Conservation (phyloP, 1,140 invertebrate species). For the Camponotus floridanus region DNA sequence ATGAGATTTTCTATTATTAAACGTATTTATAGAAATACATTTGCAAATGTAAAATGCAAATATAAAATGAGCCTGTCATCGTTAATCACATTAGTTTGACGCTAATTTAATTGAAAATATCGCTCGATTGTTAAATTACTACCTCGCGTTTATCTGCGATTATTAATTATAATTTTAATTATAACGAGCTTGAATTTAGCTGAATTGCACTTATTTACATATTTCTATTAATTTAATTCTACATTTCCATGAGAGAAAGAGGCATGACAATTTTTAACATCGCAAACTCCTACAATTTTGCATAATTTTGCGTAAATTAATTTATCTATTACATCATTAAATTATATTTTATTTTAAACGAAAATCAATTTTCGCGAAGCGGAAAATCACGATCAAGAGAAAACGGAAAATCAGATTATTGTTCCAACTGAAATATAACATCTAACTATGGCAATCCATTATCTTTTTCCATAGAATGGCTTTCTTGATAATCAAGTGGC, state of each 20-base stretch:
- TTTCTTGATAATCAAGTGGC: neutral
- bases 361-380: neutral
- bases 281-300: neutral
- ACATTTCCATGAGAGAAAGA: conserved; percentile 21
- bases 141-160: conserved; percentile 32
- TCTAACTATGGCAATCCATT: conserved; percentile 17
- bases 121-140: conserved; percentile 48
- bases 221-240: conserved; percentile 46
- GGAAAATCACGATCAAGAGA: neutral
- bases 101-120: conserved; percentile 53
- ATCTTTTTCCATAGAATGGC: conserved; percentile 11
- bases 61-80: conserved; percentile 19
- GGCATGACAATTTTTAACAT: neutral
- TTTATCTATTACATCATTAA: conserved; percentile 12
- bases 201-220: conserved; percentile 45
- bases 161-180: conserved; percentile 58
- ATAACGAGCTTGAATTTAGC: conserved; percentile 51
- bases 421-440: neutral
- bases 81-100: conserved; percentile 53
- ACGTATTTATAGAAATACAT: neutral
- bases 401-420: neutral
- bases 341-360: neutral
- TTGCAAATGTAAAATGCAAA: conserved; percentile 31
- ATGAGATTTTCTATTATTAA: conserved; percentile 29
- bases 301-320: neutral